These are phyloP conservation scores for Rallus limicola DNA, from an alignment of 2,113 vertebrate genomes.

Conservation along the genomic window DNA sequence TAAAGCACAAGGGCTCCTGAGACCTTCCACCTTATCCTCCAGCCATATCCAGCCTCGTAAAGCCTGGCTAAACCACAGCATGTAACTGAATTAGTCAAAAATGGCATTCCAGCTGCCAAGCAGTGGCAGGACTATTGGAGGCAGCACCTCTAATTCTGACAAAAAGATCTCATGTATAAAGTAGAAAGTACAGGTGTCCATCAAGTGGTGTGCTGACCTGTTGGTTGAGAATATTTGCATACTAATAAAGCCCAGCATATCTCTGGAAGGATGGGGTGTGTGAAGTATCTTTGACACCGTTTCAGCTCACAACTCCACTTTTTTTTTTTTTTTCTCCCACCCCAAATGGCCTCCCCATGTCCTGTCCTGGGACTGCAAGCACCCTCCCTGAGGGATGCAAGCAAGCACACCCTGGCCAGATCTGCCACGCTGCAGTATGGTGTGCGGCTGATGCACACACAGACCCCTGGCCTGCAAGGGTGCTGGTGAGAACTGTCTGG, in stretches of 20 bases:
- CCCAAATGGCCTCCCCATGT: neutral
- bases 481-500: neutral
- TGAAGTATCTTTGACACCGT: neutral
- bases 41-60: neutral
- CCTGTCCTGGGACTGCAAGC: neutral
- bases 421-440: rapidly evolving
- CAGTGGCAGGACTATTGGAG: neutral
- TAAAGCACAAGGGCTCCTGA: neutral
- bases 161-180: neutral
- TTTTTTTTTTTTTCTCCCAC: neutral
- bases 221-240: neutral
- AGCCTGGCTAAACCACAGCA: neutral
- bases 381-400: rapidly evolving
- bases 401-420: rapidly evolving
- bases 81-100: neutral
- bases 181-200: neutral
- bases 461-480: neutral
- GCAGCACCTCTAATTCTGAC: neutral
- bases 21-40: neutral
- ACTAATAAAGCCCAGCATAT: neutral
- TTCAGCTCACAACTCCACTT: neutral
- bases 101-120: neutral
- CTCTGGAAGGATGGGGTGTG: no score
- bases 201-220: neutral
- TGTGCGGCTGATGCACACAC: neutral